Base-by-base conservation (phyloP, 1,140 invertebrate species). In the Drosophila varians region DNA sequence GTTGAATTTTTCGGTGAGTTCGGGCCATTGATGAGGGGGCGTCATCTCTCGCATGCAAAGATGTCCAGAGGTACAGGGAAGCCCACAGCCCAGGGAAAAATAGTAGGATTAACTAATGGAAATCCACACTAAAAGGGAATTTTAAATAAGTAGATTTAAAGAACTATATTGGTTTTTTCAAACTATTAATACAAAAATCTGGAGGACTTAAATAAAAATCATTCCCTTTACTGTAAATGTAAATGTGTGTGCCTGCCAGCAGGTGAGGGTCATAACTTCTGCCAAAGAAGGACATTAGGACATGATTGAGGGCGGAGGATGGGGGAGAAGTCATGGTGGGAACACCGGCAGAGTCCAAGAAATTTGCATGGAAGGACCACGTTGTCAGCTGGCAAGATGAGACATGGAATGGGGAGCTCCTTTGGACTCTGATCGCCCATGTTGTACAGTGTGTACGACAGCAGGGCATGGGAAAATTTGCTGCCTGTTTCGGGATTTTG, bases 211-310 rank as follows among this genome's bases (percentile, higher is more conserved):
- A n/a, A n/a, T n/a, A n/a, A n/a, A n/a, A n/a, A n/a, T n/a, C n/a
- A n/a, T n/a, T n/a, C n/a, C n/a, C 12, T 21, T 9, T 9, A 12
- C 5, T 2, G 11, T 31, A 62, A 62, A 28, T 25, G 45, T 34
- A 12, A 62, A 28, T 34, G 45, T 42, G 12, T 34, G 14, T 55
- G 43, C 11, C 19, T 31, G 48, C 26, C 34, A 49, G 60, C 80
- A 79, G 79, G 75, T 75, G 57, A 71, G 45, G 64, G 73, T 69
- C 76, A 78, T 78, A 78, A 78, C 70, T 71, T 70, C 48, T 64
- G 56, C 69, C 80, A 86, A 74, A 83, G 64, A 83, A 78, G 78
- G 78, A 58, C 74, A 84, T 71, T 84, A 84, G 18, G 75, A 68
- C 80, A 75, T 74, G 57, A 52, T 48, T 31, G 46, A 49, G 47